phyloP scores from a whole-genome alignment of 2,113 vertebrate species.

The Rhabdomys dilectus region DNA sequence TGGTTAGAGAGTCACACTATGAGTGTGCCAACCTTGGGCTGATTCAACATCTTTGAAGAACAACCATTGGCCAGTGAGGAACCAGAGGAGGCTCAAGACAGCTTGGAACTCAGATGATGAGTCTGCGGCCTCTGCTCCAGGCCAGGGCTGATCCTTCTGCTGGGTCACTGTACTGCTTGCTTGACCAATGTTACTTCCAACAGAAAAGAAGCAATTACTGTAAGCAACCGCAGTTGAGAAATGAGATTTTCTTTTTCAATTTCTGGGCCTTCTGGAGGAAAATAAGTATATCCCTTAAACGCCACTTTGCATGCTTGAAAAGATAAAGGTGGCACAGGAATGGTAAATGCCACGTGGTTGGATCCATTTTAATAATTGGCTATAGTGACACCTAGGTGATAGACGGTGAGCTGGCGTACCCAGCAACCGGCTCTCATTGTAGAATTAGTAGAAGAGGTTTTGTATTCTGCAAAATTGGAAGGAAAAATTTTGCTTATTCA shows the following conservation, averaged over 20 bases:
- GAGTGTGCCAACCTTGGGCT: accelerated
- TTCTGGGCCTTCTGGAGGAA: slow-evolving; percentile 12
- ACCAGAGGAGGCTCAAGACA: not conserved
- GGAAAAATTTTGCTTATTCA: slow-evolving; percentile 54
- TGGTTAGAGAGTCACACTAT: not conserved
- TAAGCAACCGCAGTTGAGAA: not conserved
- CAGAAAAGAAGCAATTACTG: not conserved
- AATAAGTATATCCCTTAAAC: not conserved
- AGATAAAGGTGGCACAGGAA: not conserved
- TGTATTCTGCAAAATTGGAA: not conserved
- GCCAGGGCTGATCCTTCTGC: not conserved
- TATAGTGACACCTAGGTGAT: slow-evolving; percentile 37
- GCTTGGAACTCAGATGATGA: not conserved
- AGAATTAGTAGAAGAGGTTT: not conserved
- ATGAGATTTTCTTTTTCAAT: not conserved
- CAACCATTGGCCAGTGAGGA: not conserved
- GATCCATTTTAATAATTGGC: slow-evolving; percentile 69
- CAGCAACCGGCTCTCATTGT: slow-evolving; percentile 16
- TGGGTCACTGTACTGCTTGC: not conserved
- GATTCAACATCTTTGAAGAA: not conserved
- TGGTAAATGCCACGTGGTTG: slow-evolving; percentile 33
- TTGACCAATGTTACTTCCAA: not conserved
- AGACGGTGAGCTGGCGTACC: not conserved
- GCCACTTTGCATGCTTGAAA: not conserved
- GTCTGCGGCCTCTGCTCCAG: not conserved